Conservation (phyloP, 2,888 invertebrate genomes). For the Halictus quadricinctus region DNA sequence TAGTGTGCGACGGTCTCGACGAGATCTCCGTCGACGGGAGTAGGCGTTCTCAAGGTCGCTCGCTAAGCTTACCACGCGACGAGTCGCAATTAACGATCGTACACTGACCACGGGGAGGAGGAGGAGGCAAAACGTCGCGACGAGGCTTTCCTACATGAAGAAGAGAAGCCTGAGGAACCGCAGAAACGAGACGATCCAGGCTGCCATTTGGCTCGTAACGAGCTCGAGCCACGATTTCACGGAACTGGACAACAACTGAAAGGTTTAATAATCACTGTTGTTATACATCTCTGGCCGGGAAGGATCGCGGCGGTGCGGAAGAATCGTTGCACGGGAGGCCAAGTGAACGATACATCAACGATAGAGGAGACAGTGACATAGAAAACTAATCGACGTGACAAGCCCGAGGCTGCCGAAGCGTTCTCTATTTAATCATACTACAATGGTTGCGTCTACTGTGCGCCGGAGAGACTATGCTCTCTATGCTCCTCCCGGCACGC, state of each 20-base stretch:
- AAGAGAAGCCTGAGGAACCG: slow-evolving; percentile 68
- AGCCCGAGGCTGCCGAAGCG: slow-evolving; percentile 43
- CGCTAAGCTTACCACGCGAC: slow-evolving; percentile 36
- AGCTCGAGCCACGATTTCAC: slow-evolving; percentile 74
- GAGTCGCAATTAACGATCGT: slow-evolving; percentile 16
- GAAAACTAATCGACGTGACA: slow-evolving; percentile 42
- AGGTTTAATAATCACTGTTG: slow-evolving; percentile 69
- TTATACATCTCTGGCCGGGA: slow-evolving; percentile 16
- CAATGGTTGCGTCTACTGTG: slow-evolving; percentile 15
- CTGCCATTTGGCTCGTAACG: slow-evolving; percentile 74
- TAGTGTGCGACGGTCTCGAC: slow-evolving; percentile 64
- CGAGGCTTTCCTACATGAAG: slow-evolving; percentile 49
- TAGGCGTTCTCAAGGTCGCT: slow-evolving; percentile 62
- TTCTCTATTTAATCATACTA: slow-evolving; percentile 30
- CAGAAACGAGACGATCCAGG: slow-evolving; percentile 76
- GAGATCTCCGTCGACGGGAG: slow-evolving; percentile 55
- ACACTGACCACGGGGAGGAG: slow-evolving; percentile 31
- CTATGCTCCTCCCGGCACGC: slow-evolving; percentile 7
- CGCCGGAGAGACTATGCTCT: background rate
- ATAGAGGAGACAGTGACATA: slow-evolving; percentile 32
- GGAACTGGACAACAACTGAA: slow-evolving; percentile 77
- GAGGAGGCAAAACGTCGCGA: slow-evolving; percentile 29
- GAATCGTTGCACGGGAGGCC: slow-evolving; percentile 17
- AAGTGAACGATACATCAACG: slow-evolving; percentile 27
- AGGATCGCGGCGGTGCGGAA: background rate